Conservation (phyloP, 2,888 invertebrate species). For the Uropetala carovei region DNA sequence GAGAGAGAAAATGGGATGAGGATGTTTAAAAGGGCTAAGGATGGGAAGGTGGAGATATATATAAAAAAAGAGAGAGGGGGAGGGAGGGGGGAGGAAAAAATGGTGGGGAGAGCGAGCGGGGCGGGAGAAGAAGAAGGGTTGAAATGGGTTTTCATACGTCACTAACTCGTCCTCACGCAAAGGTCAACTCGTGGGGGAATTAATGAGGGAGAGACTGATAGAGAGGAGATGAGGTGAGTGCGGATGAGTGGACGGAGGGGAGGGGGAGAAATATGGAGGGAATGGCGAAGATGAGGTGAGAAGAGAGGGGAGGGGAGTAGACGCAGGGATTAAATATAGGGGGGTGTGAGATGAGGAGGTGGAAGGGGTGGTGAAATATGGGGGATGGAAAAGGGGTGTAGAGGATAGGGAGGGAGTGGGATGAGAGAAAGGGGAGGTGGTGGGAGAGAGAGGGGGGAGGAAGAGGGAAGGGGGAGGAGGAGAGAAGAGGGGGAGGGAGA, state of each 20-base stretch:
- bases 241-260: background rate
- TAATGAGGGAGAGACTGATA: background rate
- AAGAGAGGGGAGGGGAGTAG: background rate
- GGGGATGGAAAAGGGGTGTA: background rate
- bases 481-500: background rate
- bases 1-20: too few species aligned
- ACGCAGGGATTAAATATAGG: background rate
- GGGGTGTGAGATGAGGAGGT: background rate
- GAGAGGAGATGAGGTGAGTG: background rate
- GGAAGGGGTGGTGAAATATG: background rate
- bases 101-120: too few species aligned
- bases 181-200: conserved; percentile 24
- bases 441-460: background rate
- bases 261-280: background rate
- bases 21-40: background rate
- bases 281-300: background rate
- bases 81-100: too few species aligned
- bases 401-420: background rate
- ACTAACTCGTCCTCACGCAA: background rate
- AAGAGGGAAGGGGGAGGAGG: background rate
- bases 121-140: background rate
- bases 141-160: conserved; percentile 23
- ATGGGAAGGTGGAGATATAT: too few species aligned
- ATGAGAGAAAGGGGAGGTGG: too few species aligned
- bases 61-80: too few species aligned